phyloP scores from a whole-genome alignment of 2,888 invertebrate species.

The Drosophila imparisetae region DNA sequence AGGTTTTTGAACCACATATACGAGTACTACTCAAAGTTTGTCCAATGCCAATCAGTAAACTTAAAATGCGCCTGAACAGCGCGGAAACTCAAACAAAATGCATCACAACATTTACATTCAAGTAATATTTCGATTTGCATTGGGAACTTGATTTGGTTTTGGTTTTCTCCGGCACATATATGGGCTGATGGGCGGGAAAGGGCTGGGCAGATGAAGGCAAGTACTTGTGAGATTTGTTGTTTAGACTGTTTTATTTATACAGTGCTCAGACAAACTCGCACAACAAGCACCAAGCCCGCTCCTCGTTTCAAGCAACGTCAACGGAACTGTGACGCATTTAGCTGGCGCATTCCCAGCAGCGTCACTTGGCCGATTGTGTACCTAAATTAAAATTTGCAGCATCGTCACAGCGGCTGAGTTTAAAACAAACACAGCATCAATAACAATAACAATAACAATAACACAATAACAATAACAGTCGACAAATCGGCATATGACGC shows the following conservation, averaged over 20 bases:
- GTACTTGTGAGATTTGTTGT: slow-evolving; percentile 31
- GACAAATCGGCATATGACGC: neutral
- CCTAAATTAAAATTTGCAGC: slow-evolving; percentile 53
- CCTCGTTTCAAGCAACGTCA: slow-evolving; percentile 35
- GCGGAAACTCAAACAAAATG: slow-evolving; percentile 47
- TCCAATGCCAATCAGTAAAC: slow-evolving; percentile 44
- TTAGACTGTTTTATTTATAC: slow-evolving; percentile 41
- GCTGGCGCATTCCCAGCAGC: slow-evolving; percentile 54
- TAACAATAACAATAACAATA: slow-evolving; percentile 5
- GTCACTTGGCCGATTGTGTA: slow-evolving; percentile 53
- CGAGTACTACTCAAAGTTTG: slow-evolving; percentile 19
- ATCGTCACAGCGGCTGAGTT: slow-evolving; percentile 37
- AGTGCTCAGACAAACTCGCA: slow-evolving; percentile 27
- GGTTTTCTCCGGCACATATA: slow-evolving; percentile 5
- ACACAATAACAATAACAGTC: slow-evolving; percentile 6
- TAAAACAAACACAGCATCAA: slow-evolving; percentile 9
- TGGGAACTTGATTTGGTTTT: slow-evolving; percentile 39
- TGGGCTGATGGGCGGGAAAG: neutral
- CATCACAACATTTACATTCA: slow-evolving; percentile 45
- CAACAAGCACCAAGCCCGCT: slow-evolving; percentile 7
- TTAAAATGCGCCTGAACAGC: slow-evolving; percentile 19
- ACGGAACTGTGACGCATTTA: slow-evolving; percentile 63
- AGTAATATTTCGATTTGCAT: slow-evolving; percentile 36
- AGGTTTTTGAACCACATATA: slow-evolving; percentile 71
- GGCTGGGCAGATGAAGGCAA: neutral